phyloP scores from a whole-genome alignment of 2,113 vertebrate genomes.

The Uria aalge region DNA sequence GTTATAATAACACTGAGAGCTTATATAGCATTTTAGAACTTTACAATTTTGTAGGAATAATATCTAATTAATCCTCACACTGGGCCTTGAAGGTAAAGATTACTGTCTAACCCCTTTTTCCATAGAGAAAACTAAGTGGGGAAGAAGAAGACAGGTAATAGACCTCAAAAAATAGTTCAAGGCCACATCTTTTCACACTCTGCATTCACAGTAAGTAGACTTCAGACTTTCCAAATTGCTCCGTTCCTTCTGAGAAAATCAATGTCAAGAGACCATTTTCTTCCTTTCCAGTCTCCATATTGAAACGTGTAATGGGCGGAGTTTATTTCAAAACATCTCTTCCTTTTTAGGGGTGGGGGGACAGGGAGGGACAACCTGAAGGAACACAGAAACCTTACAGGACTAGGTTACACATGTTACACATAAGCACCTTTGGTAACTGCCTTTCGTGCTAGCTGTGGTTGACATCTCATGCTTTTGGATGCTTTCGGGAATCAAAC shows the following conservation, averaged over 20 bases:
- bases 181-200: background rate
- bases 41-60: background rate
- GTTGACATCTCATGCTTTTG: background rate
- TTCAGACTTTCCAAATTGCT: background rate
- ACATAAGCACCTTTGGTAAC: background rate
- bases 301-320: background rate
- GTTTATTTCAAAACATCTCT: background rate
- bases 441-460: background rate
- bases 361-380: background rate
- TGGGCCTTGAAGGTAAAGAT: slow-evolving; percentile 7
- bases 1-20: slow-evolving; percentile 33
- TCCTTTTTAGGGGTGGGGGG: rapidly evolving
- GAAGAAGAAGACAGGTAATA: background rate
- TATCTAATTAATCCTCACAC: slow-evolving; percentile 35
- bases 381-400: background rate
- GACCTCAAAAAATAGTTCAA: background rate
- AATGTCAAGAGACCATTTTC: background rate
- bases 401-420: background rate
- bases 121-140: background rate
- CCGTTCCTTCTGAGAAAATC: background rate
- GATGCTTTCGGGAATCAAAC: background rate
- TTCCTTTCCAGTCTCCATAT: background rate
- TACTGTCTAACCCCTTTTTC: slow-evolving; percentile 7
- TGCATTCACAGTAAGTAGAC: background rate
- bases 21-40: slow-evolving; percentile 46